Evolutionary conservation across 2,797 vertebrate genomes (phyloP).

Genomic region (Novumbra hubbsi): DNA sequence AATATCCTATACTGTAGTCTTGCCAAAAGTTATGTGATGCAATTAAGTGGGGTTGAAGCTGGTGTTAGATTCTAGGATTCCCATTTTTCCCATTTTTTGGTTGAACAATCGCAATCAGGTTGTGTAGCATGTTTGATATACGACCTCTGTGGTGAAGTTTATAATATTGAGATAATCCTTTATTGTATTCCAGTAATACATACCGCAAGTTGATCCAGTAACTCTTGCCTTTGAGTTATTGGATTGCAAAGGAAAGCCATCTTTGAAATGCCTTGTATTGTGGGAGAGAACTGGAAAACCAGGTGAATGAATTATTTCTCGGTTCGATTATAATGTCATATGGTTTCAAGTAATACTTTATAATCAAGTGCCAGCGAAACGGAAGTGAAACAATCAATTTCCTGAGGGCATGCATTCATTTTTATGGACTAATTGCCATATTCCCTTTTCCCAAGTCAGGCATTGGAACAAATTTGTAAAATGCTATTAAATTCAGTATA

Average conservation of each 20-base stretch:
- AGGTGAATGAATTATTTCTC: not conserved
- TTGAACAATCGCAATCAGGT: not conserved
- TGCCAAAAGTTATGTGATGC: not conserved
- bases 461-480: too few species aligned
- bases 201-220: not conserved
- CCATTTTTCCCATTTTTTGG: not conserved
- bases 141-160: not conserved
- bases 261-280: not conserved
- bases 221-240: not conserved
- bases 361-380: slow-evolving; percentile 13
- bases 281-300: not conserved
- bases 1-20: not conserved
- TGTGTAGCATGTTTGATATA: not conserved
- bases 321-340: not conserved
- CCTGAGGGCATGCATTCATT: slow-evolving; percentile 47
- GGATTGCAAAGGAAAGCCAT: not conserved
- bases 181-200: not conserved
- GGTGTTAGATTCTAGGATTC: not conserved
- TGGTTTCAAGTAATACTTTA: not conserved
- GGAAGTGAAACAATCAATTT: slow-evolving; percentile 30
- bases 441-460: not conserved
- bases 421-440: slow-evolving; percentile 53
- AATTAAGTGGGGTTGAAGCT: not conserved
- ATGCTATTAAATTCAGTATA: too few species aligned
- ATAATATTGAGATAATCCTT: not conserved